Conservation (phyloP, 2,888 invertebrate genomes). For the Bimastos eiseni region DNA sequence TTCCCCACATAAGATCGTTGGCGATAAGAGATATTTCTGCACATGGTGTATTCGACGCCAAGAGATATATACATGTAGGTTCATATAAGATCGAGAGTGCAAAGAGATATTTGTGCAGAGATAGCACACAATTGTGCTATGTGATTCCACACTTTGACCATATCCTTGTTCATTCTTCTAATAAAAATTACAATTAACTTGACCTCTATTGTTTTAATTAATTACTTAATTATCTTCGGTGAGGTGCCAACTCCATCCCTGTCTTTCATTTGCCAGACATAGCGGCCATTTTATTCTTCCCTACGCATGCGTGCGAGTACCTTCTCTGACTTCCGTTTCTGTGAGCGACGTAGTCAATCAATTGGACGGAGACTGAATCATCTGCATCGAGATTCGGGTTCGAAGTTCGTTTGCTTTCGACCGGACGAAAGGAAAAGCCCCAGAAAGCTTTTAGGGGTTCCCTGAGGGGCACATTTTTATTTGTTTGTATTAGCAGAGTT, state of each 20-base stretch:
- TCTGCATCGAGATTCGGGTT: not conserved
- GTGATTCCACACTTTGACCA: no score
- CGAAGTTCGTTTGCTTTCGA: not conserved
- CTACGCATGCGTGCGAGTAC: conserved; percentile 17
- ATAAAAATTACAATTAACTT: no score
- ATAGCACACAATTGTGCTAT: no score
- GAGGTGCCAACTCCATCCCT: not conserved
- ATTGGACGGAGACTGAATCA: not conserved
- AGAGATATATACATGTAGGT: no score
- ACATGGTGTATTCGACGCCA: no score
- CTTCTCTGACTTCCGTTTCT: not conserved
- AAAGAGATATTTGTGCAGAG: no score
- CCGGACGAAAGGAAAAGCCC: not conserved
- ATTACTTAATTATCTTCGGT: not conserved
- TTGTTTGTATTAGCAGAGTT: no score
- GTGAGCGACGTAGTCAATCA: conserved; percentile 8
- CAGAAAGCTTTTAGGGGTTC: not conserved
- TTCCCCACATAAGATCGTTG: no score
- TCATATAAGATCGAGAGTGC: no score
- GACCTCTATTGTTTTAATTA: no score
- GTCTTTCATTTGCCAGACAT: not conserved
- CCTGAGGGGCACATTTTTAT: not conserved
- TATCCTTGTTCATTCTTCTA: no score
- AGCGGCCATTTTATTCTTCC: not conserved
- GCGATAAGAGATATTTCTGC: no score